A percentile compares a stretch with the other conserved stretches of the same genome.
Evolutionary conservation across 35 echinoderm and acorn worm species (phyloP).

Genomic region (Diadema setosum): DNA sequence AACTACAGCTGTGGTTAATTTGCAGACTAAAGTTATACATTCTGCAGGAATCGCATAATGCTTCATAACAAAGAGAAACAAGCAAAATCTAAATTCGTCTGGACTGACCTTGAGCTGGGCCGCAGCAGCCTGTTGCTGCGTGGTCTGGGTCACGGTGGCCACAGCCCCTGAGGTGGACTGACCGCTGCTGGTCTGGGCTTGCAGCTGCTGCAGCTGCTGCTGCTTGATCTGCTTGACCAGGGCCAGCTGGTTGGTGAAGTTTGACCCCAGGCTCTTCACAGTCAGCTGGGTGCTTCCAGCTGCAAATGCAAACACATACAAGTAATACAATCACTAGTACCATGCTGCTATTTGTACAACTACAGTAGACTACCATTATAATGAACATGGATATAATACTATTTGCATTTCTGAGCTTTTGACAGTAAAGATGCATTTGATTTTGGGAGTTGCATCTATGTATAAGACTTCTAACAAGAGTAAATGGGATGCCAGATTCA

Average conservation of each 20-base stretch:
- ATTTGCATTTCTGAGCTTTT: not conserved
- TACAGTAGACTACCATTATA: too few species aligned
- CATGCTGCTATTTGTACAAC: too few species aligned
- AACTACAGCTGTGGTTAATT: not conserved
- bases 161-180: not conserved
- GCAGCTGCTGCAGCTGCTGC: conserved; percentile 44
- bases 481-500: not conserved
- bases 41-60: not conserved
- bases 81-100: not conserved
- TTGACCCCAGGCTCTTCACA: conserved; percentile 6
- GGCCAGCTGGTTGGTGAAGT: conserved; percentile 21
- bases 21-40: not conserved
- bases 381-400: not conserved
- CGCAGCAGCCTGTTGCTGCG: not conserved
- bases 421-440: not conserved
- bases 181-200: not conserved
- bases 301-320: not conserved
- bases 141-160: not conserved
- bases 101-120: not conserved
- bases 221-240: conserved; percentile 53
- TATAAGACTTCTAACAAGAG: not conserved
- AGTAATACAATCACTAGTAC: too few species aligned
- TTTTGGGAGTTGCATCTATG: not conserved
- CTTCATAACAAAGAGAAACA: not conserved
- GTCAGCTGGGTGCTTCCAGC: conserved; percentile 23